A percentile compares a stretch with the other conserved stretches of the same genome.
Conservation (phyloP, 2,113 vertebrate species). For the Anoura caudifer region DNA sequence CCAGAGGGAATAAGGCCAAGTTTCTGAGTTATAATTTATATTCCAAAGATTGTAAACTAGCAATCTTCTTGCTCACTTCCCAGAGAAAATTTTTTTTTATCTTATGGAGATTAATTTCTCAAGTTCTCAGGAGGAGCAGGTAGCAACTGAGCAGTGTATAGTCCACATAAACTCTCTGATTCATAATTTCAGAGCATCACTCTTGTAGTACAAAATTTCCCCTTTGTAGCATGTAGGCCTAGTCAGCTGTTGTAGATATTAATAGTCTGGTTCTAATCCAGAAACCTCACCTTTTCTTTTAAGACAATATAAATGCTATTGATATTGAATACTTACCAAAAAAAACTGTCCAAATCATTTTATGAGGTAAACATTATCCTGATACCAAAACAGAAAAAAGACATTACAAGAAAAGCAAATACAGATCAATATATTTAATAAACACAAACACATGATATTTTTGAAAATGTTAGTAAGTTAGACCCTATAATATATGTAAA, state of each 20-base stretch:
- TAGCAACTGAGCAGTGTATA: not conserved
- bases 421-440: not conserved
- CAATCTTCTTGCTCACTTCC: not conserved
- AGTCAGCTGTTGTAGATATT: not conserved
- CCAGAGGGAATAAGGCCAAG: not conserved
- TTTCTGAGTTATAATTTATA: not conserved
- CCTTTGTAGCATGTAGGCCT: not conserved
- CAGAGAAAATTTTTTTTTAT: not conserved
- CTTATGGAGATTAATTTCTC: not conserved
- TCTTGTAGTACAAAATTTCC: not conserved
- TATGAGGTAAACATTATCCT: not conserved
- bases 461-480: not conserved
- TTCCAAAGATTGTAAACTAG: not conserved
- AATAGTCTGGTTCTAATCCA: not conserved
- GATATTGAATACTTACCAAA: not conserved
- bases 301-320: not conserved
- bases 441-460: not conserved
- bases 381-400: no score
- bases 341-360: not conserved
- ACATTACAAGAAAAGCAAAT: not conserved
- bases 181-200: not conserved
- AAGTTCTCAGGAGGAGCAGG: not conserved
- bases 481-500: not conserved
- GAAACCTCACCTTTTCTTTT: not conserved
- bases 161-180: not conserved